A percentile compares a stretch with the other conserved stretches of the same genome.
Evolutionary conservation across 1,140 invertebrate genomes (phyloP).

Genomic region (Adelges cooleyi): DNA sequence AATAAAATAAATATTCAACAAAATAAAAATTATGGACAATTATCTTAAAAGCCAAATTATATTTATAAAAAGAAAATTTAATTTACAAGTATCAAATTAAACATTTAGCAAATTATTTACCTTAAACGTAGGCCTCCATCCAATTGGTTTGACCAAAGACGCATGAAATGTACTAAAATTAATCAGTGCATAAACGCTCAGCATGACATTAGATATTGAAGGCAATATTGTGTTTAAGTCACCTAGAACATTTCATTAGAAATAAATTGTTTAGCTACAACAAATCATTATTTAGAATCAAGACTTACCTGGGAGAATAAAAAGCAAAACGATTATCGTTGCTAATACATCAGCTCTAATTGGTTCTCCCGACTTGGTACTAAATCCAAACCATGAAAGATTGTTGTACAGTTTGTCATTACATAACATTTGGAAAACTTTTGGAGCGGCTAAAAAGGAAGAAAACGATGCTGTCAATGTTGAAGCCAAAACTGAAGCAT

Average conservation of each 20-base stretch:
- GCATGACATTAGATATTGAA: conserved; percentile 90
- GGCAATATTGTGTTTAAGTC: conserved; percentile 84
- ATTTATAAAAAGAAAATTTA: too few species aligned
- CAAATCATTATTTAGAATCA: not conserved
- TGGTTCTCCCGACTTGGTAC: conserved; percentile 50
- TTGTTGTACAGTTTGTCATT: conserved; percentile 92
- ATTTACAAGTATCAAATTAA: too few species aligned
- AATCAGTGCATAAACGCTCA: conserved; percentile 89
- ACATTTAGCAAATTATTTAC: conserved; percentile 43
- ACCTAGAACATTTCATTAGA: conserved; percentile 42
- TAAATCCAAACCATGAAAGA: conserved; percentile 69
- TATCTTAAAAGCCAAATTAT: too few species aligned
- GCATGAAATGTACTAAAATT: conserved; percentile 95
- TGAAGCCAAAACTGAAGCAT: conserved; percentile 92
- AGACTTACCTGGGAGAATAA: conserved; percentile 75
- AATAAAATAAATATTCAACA: too few species aligned
- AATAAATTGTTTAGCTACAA: not conserved
- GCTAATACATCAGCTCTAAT: conserved; percentile 84
- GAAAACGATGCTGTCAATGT: conserved; percentile 91
- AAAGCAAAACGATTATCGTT: conserved; percentile 75
- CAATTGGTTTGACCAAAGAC: conserved; percentile 67
- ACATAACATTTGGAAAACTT: conserved; percentile 88
- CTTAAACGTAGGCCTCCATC: conserved; percentile 76
- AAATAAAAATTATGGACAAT: too few species aligned
- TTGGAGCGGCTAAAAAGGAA: conserved; percentile 88